phyloP scores from a whole-genome alignment of 2,113 vertebrate species.

The Alligator mississippiensis region DNA sequence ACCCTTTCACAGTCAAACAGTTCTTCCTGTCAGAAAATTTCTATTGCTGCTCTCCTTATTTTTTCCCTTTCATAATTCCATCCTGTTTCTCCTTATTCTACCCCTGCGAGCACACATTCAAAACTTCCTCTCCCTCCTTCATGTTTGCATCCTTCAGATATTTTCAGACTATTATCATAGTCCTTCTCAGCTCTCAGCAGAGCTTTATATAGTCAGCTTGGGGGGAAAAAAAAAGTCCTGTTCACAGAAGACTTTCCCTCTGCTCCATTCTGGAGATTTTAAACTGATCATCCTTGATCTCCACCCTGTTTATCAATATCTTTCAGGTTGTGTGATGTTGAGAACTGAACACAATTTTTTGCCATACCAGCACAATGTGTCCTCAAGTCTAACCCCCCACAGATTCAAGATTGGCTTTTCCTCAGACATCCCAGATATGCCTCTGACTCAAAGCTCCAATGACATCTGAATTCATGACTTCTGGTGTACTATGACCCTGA shows the following conservation, averaged over 20 bases:
- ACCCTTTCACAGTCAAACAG: neutral
- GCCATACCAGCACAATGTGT: too few species aligned
- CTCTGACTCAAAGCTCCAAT: too few species aligned
- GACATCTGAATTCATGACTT: too few species aligned
- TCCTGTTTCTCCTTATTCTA: neutral
- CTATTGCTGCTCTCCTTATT: neutral
- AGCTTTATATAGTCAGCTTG: neutral
- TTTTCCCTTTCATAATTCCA: neutral
- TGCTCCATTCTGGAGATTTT: neutral
- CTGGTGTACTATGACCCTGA: too few species aligned
- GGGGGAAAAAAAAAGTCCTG: neutral
- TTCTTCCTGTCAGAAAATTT: neutral
- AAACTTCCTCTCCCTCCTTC: neutral
- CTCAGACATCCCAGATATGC: too few species aligned
- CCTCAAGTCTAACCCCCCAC: too few species aligned
- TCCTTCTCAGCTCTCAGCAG: fast-evolving
- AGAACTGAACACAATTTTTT: neutral
- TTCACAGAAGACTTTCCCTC: neutral
- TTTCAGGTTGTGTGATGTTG: neutral
- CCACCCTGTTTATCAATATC: neutral
- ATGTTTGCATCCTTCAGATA: neutral
- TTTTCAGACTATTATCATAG: neutral
- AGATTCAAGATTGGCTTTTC: too few species aligned
- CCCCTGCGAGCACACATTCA: neutral
- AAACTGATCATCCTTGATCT: fast-evolving